phyloP scores from a whole-genome alignment of 2,113 vertebrate genomes.

The Vulpes ferrilata region DNA sequence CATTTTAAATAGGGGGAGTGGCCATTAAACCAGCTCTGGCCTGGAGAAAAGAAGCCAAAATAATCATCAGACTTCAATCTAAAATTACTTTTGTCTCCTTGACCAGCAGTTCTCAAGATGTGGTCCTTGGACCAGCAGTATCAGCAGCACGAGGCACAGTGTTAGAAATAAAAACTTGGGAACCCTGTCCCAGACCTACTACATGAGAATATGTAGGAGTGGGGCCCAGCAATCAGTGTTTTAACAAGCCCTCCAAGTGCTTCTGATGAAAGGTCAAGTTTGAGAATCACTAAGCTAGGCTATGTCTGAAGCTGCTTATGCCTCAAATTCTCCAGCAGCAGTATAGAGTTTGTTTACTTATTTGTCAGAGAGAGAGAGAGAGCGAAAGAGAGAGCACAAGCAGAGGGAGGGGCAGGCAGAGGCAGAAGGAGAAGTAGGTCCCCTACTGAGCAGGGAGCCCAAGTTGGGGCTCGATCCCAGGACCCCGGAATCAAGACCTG shows the following conservation, averaged over 20 bases:
- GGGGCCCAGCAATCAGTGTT: not conserved
- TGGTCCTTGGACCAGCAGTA: not conserved
- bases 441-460: too few relatives aligned
- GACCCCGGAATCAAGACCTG: too few relatives aligned
- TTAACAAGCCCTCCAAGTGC: not conserved
- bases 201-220: not conserved
- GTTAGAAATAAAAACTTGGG: not conserved
- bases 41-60: constrained; percentile 40
- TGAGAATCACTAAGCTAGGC: not conserved
- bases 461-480: too few relatives aligned
- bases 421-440: too few relatives aligned
- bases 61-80: not conserved
- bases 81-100: constrained; percentile 24
- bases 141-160: not conserved
- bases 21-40: not conserved
- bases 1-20: not conserved
- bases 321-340: constrained; percentile 35
- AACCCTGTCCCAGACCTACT: not conserved
- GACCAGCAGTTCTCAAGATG: not conserved
- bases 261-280: not conserved
- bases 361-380: too few relatives aligned
- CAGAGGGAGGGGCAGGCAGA: too few relatives aligned
- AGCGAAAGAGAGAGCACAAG: too few relatives aligned
- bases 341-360: too few relatives aligned
- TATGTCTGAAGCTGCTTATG: not conserved